Conservation (phyloP, 2,797 vertebrate species). For the Huso huso region DNA sequence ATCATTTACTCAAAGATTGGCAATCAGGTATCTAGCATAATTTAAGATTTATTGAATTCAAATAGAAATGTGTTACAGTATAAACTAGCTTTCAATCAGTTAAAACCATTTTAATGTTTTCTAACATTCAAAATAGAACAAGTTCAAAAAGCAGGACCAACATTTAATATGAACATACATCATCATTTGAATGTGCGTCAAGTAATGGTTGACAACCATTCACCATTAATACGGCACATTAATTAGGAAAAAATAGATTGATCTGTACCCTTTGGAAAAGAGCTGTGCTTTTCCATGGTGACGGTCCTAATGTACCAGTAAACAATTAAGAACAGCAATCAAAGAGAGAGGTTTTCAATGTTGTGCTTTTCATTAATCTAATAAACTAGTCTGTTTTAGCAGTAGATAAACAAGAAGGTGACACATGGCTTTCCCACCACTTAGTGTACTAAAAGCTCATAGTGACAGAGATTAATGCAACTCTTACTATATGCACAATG, state of each 20-base stretch:
- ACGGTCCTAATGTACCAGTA: neutral
- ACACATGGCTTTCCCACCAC: neutral
- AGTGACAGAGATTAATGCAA: neutral
- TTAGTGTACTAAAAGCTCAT: constrained; percentile 4
- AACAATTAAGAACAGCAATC: neutral
- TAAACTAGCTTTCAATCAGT: too few species aligned
- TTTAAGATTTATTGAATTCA: too few species aligned
- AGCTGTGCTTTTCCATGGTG: neutral
- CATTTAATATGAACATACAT: neutral
- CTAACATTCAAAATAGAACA: too few species aligned
- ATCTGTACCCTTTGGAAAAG: neutral
- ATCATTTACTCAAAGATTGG: too few species aligned
- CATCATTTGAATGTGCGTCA: neutral
- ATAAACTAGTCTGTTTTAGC: neutral
- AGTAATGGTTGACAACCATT: neutral
- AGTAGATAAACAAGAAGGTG: constrained; percentile 1
- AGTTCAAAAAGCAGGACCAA: too few species aligned
- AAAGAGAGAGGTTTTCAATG: neutral
- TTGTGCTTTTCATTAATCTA: constrained; percentile 10
- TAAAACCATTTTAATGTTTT: too few species aligned
- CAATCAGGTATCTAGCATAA: too few species aligned
- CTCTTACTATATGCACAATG: neutral
- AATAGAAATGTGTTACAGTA: too few species aligned
- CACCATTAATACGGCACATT: neutral
- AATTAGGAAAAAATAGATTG: neutral